Base-by-base conservation (phyloP, 1,140 invertebrate genomes). In the Plectrocnemia conspersa region DNA sequence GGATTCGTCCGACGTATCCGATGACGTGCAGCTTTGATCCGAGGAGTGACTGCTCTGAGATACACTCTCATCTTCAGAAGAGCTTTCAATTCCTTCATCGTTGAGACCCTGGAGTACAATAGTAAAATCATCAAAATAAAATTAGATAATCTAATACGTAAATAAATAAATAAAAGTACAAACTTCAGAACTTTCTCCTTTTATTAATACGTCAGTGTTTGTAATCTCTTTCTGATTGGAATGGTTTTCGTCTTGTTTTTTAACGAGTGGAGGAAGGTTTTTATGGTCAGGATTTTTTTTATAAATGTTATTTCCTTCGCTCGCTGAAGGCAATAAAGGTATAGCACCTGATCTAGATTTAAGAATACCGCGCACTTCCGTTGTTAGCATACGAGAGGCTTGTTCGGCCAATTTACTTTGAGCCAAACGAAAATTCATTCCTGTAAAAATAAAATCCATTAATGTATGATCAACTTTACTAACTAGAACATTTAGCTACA, bases 361-460 rank as follows among this genome's bases (percentile, higher is more conserved):
- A 6, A 80, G 62, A 27, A 80, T 80, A 23, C 78, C 72, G 25
- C 70, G 63, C 5, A 77, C 73, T 68, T 77, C 74, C 3, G 67
- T 70, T 1, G 73, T 75, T 32, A 77, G 70, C 72, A 76, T 76
- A 35, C 70, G 65, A 48, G 74, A 70, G 29, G 73, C 73, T 41
- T 73, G 69, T 44, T 75, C 73, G 16, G 72, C 58, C 27, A 60
- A 35, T 33, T 54, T 56, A 29, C 49, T 56, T 42, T 56, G 58
- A 23, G 54, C 58, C 27, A 56, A 29, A 1, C 49, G 49, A 50
- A 60, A 60, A 49, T 60, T 60, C n/a, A 42, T 24, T 16, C 47
- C 55, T 57, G 22, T 29, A 29, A 29, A 29, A 7, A 29, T 29
- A 29, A 29, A 29, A 29, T 29, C 7, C 6, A 29, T 29, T 29